Evolutionary conservation across 2,888 invertebrate genomes (phyloP).

Genomic region (Ypsolopha scabrella): DNA sequence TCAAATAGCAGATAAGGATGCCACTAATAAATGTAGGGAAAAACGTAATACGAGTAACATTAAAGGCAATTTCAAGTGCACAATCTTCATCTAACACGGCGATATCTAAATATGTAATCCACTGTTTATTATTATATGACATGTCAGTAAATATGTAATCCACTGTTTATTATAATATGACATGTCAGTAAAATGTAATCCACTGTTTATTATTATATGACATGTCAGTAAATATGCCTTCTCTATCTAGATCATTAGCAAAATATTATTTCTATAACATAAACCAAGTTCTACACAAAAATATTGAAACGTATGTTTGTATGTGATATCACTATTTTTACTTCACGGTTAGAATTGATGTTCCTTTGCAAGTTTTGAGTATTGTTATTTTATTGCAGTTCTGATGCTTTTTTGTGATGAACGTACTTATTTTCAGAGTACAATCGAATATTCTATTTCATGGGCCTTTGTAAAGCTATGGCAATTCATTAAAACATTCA

Average conservation of each 20-base stretch:
- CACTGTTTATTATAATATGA: conserved; percentile 19
- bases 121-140: conserved; percentile 18
- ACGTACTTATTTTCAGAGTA: not conserved
- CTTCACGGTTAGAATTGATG: not conserved
- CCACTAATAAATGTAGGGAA: conserved; percentile 11
- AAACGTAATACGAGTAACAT: conserved; percentile 20
- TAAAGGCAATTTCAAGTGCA: conserved; percentile 44
- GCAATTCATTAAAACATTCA: not conserved
- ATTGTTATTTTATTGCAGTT: conserved; percentile 2
- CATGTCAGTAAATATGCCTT: conserved; percentile 47
- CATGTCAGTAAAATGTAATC: conserved; percentile 27
- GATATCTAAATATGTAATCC: conserved; percentile 15
- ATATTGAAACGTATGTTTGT: not conserved
- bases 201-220: conserved; percentile 19
- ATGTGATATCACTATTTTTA: no score
- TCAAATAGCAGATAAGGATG: not conserved
- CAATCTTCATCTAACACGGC: conserved; percentile 31
- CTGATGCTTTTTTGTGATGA: not conserved
- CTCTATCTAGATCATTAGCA: conserved; percentile 49
- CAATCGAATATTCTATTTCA: not conserved
- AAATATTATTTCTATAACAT: conserved; percentile 53
- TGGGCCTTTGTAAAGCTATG: not conserved
- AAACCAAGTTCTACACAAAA: conserved; percentile 1
- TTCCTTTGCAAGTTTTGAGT: conserved; percentile 12
- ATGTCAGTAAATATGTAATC: conserved; percentile 43